A percentile compares a stretch with the other conserved stretches of the same genome.
These are phyloP conservation scores for Lomographa bimaculata DNA, from an alignment of 2,888 invertebrate species.

Conservation along the genomic window DNA sequence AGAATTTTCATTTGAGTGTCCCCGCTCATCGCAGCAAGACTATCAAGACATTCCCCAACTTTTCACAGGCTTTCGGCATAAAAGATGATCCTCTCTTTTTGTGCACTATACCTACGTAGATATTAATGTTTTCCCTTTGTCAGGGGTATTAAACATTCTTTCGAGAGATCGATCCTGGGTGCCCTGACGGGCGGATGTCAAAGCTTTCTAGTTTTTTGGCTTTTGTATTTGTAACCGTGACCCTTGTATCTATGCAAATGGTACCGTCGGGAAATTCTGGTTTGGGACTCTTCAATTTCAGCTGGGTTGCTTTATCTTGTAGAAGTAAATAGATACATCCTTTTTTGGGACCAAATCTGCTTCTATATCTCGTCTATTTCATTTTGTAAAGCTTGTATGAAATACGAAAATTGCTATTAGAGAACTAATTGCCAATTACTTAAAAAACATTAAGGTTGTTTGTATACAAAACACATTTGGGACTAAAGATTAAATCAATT, in stretches of 20 bases:
- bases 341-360: too few relatives aligned
- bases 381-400: too few relatives aligned
- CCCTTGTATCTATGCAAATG: conserved; percentile 11
- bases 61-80: conserved; percentile 62
- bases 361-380: too few relatives aligned
- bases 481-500: too few relatives aligned
- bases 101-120: conserved; percentile 37
- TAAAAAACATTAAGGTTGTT: too few relatives aligned
- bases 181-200: conserved; percentile 5
- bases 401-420: too few relatives aligned
- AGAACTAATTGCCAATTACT: too few relatives aligned
- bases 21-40: conserved; percentile 52
- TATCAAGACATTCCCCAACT: conserved; percentile 72
- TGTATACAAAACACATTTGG: too few relatives aligned
- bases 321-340: too few relatives aligned
- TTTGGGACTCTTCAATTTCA: conserved; percentile 15
- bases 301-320: conserved; percentile 11
- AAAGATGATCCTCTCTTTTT: conserved; percentile 50
- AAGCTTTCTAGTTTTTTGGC: conserved; percentile 12
- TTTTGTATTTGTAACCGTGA: conserved; percentile 7
- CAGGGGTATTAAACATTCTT: conserved; percentile 41
- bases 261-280: conserved; percentile 20
- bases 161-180: conserved; percentile 17
- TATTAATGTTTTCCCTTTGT: conserved; percentile 37
- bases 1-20: conserved; percentile 75